These are phyloP conservation scores for Lydus trimaculatus DNA, from an alignment of 2,888 invertebrate genomes.

Conservation along the genomic window DNA sequence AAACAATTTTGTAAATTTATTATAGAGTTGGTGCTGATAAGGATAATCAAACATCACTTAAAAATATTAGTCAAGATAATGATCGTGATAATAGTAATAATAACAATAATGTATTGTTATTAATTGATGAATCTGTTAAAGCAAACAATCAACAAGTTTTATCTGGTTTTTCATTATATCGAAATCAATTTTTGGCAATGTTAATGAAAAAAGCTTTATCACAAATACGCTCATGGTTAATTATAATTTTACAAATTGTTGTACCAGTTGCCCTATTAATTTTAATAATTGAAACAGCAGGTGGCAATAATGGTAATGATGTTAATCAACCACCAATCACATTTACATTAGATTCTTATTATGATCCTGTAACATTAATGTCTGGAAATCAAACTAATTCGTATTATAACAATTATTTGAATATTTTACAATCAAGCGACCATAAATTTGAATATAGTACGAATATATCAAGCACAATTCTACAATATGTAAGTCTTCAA, in stretches of 20 bases:
- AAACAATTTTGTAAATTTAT: conserved; percentile 2
- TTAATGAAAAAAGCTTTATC: conserved; percentile 48
- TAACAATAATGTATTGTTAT: not conserved
- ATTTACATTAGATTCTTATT: conserved; percentile 63
- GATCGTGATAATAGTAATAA: not conserved
- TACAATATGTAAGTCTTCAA: not conserved
- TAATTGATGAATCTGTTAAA: not conserved
- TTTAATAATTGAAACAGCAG: conserved; percentile 66
- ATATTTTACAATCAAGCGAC: not conserved
- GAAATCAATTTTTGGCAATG: conserved; percentile 45
- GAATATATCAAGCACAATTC: not conserved
- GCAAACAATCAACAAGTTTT: not conserved
- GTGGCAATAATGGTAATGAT: conserved; percentile 59
- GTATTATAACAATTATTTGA: not conserved
- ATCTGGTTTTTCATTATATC: conserved; percentile 39
- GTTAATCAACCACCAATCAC: conserved; percentile 63
- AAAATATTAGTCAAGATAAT: conserved; percentile 11
- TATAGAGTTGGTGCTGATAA: conserved; percentile 25
- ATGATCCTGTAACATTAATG: conserved; percentile 49
- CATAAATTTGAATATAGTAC: not conserved
- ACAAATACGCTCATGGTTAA: conserved; percentile 68
- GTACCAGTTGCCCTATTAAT: conserved; percentile 71
- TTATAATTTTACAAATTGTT: conserved; percentile 69
- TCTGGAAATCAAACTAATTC: conserved; percentile 16
- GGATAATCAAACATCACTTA: conserved; percentile 17